Conservation (phyloP, 2,797 vertebrate genomes). For the Echeneis naucrates region DNA sequence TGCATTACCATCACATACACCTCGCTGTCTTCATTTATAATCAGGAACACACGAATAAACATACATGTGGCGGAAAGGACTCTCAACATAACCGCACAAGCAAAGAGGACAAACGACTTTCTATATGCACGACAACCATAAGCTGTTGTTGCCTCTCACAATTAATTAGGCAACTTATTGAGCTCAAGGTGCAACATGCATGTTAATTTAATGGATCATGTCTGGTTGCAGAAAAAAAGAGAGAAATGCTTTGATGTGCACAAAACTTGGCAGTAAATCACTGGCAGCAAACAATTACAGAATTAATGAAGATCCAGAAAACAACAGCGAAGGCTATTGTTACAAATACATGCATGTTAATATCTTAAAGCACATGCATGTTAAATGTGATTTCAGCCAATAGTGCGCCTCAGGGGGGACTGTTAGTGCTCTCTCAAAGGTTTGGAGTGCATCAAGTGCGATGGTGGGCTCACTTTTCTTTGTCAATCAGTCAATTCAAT, state of each 20-base stretch:
- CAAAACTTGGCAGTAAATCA: slow-evolving; percentile 84
- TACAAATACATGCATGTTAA: slow-evolving; percentile 82
- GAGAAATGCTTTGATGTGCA: slow-evolving; percentile 87
- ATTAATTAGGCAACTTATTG: slow-evolving; percentile 83
- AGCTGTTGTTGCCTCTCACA: slow-evolving; percentile 71
- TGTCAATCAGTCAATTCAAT: slow-evolving; percentile 35
- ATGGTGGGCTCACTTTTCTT: slow-evolving; percentile 51
- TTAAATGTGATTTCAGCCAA: slow-evolving; percentile 72
- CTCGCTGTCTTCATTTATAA: slow-evolving; percentile 62
- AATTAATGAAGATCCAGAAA: slow-evolving; percentile 85
- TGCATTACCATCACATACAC: slow-evolving; percentile 72
- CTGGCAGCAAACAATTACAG: slow-evolving; percentile 78
- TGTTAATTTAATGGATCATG: slow-evolving; percentile 84
- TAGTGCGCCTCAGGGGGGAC: slow-evolving; percentile 40
- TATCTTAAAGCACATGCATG: slow-evolving; percentile 74
- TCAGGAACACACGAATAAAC: slow-evolving; percentile 45
- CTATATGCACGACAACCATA: slow-evolving; percentile 71
- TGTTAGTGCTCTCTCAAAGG: slow-evolving; percentile 54
- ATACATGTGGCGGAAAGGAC: slow-evolving; percentile 33
- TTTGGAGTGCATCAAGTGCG: slow-evolving; percentile 59
- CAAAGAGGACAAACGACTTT: slow-evolving; percentile 63
- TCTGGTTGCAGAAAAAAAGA: slow-evolving; percentile 71
- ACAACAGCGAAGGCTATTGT: slow-evolving; percentile 77
- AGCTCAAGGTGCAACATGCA: slow-evolving; percentile 83
- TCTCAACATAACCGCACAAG: slow-evolving; percentile 46